phyloP scores from a whole-genome alignment of 1,140 invertebrate species.

The Diachasma alloeum region DNA sequence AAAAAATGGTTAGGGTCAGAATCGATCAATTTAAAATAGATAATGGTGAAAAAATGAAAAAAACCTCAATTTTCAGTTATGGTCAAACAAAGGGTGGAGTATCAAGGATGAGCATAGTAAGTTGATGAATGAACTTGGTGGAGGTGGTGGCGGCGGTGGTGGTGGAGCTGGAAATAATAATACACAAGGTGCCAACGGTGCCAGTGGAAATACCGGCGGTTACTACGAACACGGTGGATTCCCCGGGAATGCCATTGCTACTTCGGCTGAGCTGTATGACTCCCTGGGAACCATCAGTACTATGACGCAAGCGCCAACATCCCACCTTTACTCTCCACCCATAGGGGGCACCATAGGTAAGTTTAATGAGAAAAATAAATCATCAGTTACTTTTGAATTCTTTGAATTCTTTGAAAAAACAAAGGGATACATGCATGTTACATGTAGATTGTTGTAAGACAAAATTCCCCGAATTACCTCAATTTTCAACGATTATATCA shows the following conservation, averaged over 20 bases:
- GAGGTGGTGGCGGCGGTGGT: constrained; percentile 61
- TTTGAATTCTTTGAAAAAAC: no score
- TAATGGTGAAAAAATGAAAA: not conserved
- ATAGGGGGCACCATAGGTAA: constrained; percentile 78
- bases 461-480: no score
- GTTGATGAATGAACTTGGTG: constrained; percentile 80
- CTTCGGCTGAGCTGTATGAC: constrained; percentile 76
- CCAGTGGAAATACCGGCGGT: constrained; percentile 50
- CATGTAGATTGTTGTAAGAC: no score
- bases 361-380: constrained; percentile 36
- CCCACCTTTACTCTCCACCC: constrained; percentile 79
- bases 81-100: constrained; percentile 83
- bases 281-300: constrained; percentile 72
- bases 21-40: not conserved
- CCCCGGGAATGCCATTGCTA: constrained; percentile 66
- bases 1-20: not conserved
- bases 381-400: no score
- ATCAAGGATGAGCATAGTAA: constrained; percentile 86
- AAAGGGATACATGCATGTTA: no score
- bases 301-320: constrained; percentile 75
- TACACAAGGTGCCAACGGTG: constrained; percentile 49
- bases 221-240: constrained; percentile 75
- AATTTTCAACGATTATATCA: no score
- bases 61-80: constrained; percentile 69
- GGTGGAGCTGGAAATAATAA: constrained; percentile 52